Percentiles rank a stretch among this genome's conserved stretches.
Conservation (phyloP, 1,140 invertebrate genomes). For the Anastrepha ludens region DNA sequence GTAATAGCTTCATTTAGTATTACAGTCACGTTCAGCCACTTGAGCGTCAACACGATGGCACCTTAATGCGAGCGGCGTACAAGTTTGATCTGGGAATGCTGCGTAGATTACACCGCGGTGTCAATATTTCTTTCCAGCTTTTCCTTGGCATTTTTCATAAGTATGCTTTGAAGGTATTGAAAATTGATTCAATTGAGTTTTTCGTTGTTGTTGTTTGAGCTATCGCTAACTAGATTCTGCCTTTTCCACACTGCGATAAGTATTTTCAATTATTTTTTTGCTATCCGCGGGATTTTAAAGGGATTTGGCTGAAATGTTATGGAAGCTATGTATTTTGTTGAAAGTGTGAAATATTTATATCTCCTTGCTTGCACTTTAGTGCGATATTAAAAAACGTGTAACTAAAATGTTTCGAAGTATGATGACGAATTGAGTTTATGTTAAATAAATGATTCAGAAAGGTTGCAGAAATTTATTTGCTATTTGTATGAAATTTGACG, state of each 20-base stretch:
- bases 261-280: background rate
- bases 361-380: too few species aligned
- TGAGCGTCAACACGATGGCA: constrained; percentile 69
- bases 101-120: constrained; percentile 68
- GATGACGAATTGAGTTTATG: too few species aligned
- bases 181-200: constrained; percentile 24
- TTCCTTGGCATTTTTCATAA: background rate
- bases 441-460: too few species aligned
- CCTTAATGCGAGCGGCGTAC: constrained; percentile 64
- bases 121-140: background rate
- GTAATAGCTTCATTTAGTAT: constrained; percentile 47
- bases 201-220: background rate
- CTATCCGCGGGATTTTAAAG: too few species aligned
- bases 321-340: too few species aligned
- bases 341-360: too few species aligned
- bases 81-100: constrained; percentile 66
- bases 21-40: constrained; percentile 59
- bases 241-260: background rate
- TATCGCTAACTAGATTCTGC: background rate
- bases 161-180: background rate
- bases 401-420: too few species aligned
- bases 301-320: too few species aligned
- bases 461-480: too few species aligned
- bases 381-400: too few species aligned
- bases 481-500: too few species aligned